Evolutionary conservation across 1,140 invertebrate species (phyloP).

Genomic region (Danaus melanippus): DNA sequence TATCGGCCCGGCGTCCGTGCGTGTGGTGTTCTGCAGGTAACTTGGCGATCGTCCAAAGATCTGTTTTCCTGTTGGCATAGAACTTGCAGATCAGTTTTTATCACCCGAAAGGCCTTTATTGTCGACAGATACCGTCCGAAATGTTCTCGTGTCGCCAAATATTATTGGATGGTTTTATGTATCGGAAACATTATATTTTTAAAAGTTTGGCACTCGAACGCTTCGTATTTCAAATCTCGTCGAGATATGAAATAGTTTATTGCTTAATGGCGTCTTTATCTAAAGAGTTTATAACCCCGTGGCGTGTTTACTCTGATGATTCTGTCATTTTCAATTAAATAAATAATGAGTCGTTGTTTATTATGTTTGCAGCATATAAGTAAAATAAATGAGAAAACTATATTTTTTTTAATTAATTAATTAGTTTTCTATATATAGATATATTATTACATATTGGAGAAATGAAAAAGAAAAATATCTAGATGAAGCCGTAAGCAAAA

Average conservation of each 20-base stretch:
- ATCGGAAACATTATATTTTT: conserved; percentile 68
- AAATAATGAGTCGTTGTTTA: no score
- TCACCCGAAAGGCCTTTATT: conserved; percentile 69
- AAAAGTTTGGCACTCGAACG: conserved; percentile 61
- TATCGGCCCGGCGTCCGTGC: conserved; percentile 2
- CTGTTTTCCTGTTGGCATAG: conserved; percentile 65
- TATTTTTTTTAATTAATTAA: no score
- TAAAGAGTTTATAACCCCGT: conserved; percentile 21
- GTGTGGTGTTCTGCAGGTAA: conserved; percentile 46
- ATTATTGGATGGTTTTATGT: conserved; percentile 65
- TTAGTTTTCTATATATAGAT: no score
- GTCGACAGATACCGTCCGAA: conserved; percentile 55
- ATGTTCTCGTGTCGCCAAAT: conserved; percentile 63
- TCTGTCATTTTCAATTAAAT: no score
- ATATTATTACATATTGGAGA: no score
- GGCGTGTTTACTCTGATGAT: not conserved
- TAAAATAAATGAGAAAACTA: no score
- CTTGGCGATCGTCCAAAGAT: conserved; percentile 64
- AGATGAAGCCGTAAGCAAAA: no score
- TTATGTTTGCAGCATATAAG: no score
- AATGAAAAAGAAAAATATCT: no score
- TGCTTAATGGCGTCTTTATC: conserved; percentile 29
- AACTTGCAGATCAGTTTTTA: conserved; percentile 72
- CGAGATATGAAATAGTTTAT: conserved; percentile 33
- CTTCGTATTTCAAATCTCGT: conserved; percentile 43